Evolutionary conservation across 2,888 invertebrate genomes (phyloP), one percentile per base, ranked within the genome.

Genomic region (Stenichneumon culpator): DNA sequence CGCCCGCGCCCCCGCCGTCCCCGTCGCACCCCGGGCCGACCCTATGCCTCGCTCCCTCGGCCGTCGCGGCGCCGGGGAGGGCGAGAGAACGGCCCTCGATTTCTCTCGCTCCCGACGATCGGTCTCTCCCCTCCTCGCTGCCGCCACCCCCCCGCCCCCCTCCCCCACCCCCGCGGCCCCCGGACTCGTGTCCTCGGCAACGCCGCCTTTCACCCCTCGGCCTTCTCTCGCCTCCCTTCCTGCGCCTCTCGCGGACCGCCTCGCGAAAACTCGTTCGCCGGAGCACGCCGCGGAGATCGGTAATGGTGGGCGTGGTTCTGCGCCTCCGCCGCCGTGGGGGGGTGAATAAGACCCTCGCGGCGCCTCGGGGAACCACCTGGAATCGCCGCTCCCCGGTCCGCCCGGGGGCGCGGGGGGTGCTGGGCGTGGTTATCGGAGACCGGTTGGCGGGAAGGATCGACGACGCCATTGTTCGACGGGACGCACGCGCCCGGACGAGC

Each of bases 401-500:
- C 1, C 3, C 32, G 74, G 73, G 73, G 82, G 70, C 57, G 70
- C 79, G 80, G 80, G 86, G 50, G 63, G 60, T 57, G 67, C 65
- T 77, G 50, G 79, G 70, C 54, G 79, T 87, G 89, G 89, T 88
- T 88, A 90, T 86, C 87, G 86, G 87, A 65, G 78, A 79, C 80
- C 84, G 82, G 87, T 87, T 90, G 89, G 89, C 88, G 89, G 88
- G 84, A 85, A 87, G 83, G 79, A 79, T 39, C 39, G 2, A 81
- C 87, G 87, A 90, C 90, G 90, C 89, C 88, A 89, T 91, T 91
- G 92, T 90, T 86, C 89, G 89, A 86, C 87, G 90, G 91, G 52
- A 22, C 69, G 85, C 77, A 75, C 79, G 68, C 69, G 68, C 32
- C 25, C 50, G 11, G 36, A 11, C 28, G 36, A 47, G 6, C 22